Base-by-base conservation (phyloP, 1,140 invertebrate genomes). In the Caenorhabditis inopinata region DNA sequence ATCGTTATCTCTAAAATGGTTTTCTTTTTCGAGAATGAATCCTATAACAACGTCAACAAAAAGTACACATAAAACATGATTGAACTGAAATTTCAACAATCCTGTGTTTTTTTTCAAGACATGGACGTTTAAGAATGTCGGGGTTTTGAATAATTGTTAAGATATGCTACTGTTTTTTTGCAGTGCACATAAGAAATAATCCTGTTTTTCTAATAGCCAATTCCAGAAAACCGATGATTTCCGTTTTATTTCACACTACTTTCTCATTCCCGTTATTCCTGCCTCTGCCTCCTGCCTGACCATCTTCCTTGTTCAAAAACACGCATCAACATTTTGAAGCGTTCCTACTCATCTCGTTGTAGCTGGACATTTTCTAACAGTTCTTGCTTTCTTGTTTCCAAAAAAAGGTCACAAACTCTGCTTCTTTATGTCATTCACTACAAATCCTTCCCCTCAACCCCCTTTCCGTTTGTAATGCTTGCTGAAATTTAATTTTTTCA, bases 221-320 rank as follows among this genome's bases (percentile, higher is more conserved):
- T 38, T 68, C 32, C n/a, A 38, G 58, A 38, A 68, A 68, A 68
- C 58, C 58, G 32, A 68, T 68, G 38, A 38, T 68, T 29, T 68
- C 32, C 21, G 35, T 38, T 29, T 58, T 58, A 58, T 58, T 68
- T 21, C 23, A 11, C 58, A 68, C 32, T 68, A 9, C 16, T 68
- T 68, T 16, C 6, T 16, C 14, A 5, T 32, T 58, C 25, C 49
- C 18, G 49, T 53, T 53, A 53, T 53, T 53, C 16, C 11, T 25
- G 9, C 21, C 16, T 53, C 49, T 21, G 11, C n/a, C 6, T 38
- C 21, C 29, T 32, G 12, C 12, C 27, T 32, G 16, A n/a, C 27
- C 16, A 25, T 32, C 53, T 58, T 6, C n/a, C n/a, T 29, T 68
- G 14, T n/a, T 32, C 2, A 9, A 9, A 12, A 38, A 68, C 32